These are phyloP conservation scores for Hylaeus anthracinus DNA, from an alignment of 1,140 invertebrate genomes.

Conservation along the genomic window DNA sequence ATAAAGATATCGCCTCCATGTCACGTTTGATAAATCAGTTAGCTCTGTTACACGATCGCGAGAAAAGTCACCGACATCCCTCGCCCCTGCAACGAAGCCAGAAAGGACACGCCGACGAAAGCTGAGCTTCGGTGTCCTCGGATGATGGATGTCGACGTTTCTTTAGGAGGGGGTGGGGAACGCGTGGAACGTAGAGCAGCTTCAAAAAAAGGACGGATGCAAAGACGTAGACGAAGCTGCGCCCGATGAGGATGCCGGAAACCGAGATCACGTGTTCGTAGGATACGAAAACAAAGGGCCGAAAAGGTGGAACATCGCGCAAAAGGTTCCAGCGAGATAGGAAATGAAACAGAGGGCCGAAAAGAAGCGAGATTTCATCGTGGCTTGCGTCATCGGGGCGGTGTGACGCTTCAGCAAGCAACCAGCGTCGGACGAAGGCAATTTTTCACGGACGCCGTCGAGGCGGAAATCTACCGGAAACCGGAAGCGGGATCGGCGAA, in stretches of 20 bases:
- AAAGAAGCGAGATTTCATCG: conserved; percentile 38
- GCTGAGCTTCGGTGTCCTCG: conserved; percentile 68
- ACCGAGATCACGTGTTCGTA: conserved; percentile 1
- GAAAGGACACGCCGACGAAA: conserved; percentile 66
- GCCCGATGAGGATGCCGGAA: conserved; percentile 11
- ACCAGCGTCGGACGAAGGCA: conserved; percentile 49
- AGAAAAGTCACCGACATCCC: not conserved
- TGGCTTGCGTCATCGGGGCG: conserved; percentile 54
- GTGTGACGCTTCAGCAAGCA: conserved; percentile 33
- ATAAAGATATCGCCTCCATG: no score
- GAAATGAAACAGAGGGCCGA: not conserved
- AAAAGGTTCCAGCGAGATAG: conserved; percentile 4
- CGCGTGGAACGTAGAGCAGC: not conserved
- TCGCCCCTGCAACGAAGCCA: not conserved
- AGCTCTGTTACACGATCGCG: not conserved
- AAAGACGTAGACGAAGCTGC: conserved; percentile 22
- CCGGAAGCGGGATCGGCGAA: conserved; percentile 64
- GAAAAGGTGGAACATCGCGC: conserved; percentile 7
- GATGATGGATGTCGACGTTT: conserved; percentile 60
- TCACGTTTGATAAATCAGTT: not conserved
- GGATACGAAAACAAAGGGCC: conserved; percentile 17
- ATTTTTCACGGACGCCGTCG: conserved; percentile 69
- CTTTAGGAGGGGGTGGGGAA: not conserved
- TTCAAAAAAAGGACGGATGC: not conserved
- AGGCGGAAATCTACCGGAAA: conserved; percentile 61